Evolutionary conservation across 1,140 invertebrate genomes (phyloP).

Genomic region (Zaprionus vittiger): DNA sequence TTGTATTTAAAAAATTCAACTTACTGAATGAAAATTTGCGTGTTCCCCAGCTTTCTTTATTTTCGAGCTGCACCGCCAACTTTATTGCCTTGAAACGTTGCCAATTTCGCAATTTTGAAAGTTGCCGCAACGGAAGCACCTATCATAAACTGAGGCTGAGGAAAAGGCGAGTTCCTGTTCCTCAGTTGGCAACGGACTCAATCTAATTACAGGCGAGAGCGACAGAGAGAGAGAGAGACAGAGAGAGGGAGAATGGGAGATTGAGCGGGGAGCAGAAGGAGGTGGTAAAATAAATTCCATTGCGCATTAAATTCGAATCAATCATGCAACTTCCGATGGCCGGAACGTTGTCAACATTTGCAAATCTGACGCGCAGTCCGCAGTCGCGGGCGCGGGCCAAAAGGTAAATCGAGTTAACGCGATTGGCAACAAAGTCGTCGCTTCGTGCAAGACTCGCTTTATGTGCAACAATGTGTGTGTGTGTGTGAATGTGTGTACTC

Average conservation of each 20-base stretch:
- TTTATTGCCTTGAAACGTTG: slow-evolving; percentile 50
- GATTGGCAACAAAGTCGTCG: slow-evolving; percentile 40
- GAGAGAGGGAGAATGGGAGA: not conserved
- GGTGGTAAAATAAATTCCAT: slow-evolving; percentile 44
- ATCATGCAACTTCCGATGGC: slow-evolving; percentile 55
- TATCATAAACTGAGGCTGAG: slow-evolving; percentile 58
- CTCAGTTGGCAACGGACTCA: slow-evolving; percentile 63
- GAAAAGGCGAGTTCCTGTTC: slow-evolving; percentile 39
- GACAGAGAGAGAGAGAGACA: not conserved
- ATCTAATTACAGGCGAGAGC: slow-evolving; percentile 63
- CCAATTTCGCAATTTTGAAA: slow-evolving; percentile 40
- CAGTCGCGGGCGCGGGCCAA: not conserved
- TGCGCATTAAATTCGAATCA: slow-evolving; percentile 77
- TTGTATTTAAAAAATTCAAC: no score
- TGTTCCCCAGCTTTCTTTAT: not conserved
- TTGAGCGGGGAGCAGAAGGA: not conserved
- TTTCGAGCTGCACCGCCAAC: slow-evolving; percentile 1
- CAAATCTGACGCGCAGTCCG: slow-evolving; percentile 16
- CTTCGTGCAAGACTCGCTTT: not conserved
- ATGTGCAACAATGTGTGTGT: slow-evolving; percentile 43
- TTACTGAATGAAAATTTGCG: not conserved
- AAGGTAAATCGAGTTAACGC: slow-evolving; percentile 28
- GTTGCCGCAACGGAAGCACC: slow-evolving; percentile 46
- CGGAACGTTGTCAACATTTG: slow-evolving; percentile 44
- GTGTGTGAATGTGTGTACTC: slow-evolving; percentile 8